A percentile compares a stretch with the other conserved stretches of the same genome.
These are phyloP conservation scores for Discoglossus pictus DNA, from an alignment of 2,797 vertebrate species.

Conservation along the genomic window DNA sequence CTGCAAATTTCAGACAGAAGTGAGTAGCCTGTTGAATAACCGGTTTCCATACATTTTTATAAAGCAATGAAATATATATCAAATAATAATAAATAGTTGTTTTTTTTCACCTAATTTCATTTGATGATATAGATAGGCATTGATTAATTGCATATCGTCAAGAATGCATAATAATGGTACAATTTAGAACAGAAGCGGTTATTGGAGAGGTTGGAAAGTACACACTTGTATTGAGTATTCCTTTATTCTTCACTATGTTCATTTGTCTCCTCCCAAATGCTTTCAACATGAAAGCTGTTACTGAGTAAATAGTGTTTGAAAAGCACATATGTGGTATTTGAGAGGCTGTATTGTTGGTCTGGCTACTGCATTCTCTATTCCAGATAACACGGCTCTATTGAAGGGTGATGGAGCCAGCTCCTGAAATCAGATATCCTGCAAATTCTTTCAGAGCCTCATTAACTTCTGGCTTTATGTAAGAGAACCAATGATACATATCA, in stretches of 20 bases:
- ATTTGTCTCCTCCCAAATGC: neutral
- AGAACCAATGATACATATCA: neutral
- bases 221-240: slow-evolving; percentile 3
- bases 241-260: slow-evolving; percentile 1
- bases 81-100: no score
- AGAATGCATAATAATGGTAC: no score
- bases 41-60: no score
- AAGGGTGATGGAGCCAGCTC: neutral
- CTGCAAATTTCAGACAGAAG: no score
- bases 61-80: no score
- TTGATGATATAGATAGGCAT: no score
- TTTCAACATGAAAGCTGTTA: slow-evolving; percentile 28
- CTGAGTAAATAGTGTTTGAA: slow-evolving; percentile 40
- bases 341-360: slow-evolving; percentile 15
- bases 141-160: no score
- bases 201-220: slow-evolving; percentile 17
- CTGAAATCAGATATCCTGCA: slow-evolving; percentile 29
- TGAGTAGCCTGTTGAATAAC: no score
- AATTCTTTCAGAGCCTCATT: slow-evolving; percentile 30
- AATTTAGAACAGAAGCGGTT: slow-evolving; percentile 14
- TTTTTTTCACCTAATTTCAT: no score
- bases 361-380: slow-evolving; percentile 8
- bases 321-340: slow-evolving; percentile 22
- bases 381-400: slow-evolving; percentile 21
- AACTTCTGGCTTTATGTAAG: neutral